Evolutionary conservation across 2,113 vertebrate genomes (phyloP).

Genomic region (Todiramphus chloris): DNA sequence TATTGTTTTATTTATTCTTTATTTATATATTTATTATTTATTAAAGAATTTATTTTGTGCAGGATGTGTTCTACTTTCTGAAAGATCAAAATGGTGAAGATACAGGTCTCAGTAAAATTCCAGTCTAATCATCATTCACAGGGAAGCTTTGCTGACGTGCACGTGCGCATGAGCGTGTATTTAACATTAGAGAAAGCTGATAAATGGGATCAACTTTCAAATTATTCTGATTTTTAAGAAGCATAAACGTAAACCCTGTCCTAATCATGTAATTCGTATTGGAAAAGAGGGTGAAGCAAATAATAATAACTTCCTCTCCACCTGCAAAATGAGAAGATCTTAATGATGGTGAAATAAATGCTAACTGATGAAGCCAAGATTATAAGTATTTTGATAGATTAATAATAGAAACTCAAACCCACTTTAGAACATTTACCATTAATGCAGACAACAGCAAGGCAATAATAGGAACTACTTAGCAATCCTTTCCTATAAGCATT

Average conservation of each 20-base stretch:
- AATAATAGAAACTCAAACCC: constrained; percentile 1
- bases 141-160: neutral
- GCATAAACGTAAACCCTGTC: neutral
- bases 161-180: neutral
- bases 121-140: neutral
- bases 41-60: neutral
- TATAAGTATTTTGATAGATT: neutral
- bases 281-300: neutral
- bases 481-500: neutral
- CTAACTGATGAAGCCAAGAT: neutral
- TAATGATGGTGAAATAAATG: neutral
- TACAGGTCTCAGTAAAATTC: neutral
- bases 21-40: too few relatives aligned
- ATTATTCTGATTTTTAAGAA: neutral
- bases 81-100: neutral
- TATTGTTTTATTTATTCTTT: too few relatives aligned
- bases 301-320: neutral
- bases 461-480: constrained; percentile 1
- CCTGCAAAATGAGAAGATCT: neutral
- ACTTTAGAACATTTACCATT: constrained; percentile 16
- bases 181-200: neutral
- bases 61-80: neutral
- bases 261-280: neutral
- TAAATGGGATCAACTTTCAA: neutral
- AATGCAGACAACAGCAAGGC: neutral